Evolutionary conservation across 2,888 invertebrate species (phyloP), one percentile per base, ranked within the genome.

Genomic region (Yponomeuta sedellus): DNA sequence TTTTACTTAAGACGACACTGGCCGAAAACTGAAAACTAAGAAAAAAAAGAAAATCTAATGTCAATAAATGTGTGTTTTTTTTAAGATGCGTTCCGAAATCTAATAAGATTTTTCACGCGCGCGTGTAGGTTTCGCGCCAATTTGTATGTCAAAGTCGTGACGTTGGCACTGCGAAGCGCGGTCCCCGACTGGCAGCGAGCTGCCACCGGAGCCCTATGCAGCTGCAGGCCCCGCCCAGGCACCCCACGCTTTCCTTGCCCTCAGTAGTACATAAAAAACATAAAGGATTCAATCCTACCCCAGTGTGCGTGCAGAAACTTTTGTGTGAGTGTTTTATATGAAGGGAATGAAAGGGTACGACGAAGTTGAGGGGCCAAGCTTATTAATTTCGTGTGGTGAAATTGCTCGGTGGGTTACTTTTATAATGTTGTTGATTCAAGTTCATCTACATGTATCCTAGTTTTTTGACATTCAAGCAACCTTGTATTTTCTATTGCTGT

Each of bases 181-280:
- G 82, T 83, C 74, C 85, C 79, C 88, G 88, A 89, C 88, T 88
- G 88, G 74, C 68, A 76, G 77, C 16, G 72, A 70, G 74, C 70
- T 75, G 74, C 69, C 71, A 69, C 69, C 74, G 83, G 80, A 85
- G 85, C 82, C 86, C 86, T 83, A 81, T 85, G 87, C 87, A 87
- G 88, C 86, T 86, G 87, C 86, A 86, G 40, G 40, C 40, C 63
- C 20, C 73, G 75, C 85, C 88, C 82, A 88, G 83, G 85, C 80
- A 82, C 82, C 86, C 88, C 86, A 83, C 78, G 79, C 79, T 84
- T 85, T 83, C 83, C 83, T 82, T 81, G 81, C 82, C 84, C 83
- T 81, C 79, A 75, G 69, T 72, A 71, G 73, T 77, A 84, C 79
- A 87, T 85, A 88, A 85, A 88, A 79, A 81, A 84, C 83, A 71